Evolutionary conservation across 2,888 invertebrate genomes (phyloP).

Genomic region (Lydus trimaculatus): DNA sequence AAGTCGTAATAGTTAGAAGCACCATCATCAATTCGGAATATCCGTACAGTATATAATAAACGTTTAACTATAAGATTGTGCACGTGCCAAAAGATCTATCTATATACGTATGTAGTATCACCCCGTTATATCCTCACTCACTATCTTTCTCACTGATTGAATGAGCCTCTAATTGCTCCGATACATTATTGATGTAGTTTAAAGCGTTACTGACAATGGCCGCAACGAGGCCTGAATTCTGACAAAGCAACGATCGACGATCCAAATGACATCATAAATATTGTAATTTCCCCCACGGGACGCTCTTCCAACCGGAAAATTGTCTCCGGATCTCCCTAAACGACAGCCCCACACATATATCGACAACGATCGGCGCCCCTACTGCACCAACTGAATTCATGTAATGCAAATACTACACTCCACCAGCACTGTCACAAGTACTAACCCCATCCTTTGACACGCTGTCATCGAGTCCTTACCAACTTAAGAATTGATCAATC

Average conservation of each 20-base stretch:
- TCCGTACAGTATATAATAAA: constrained; percentile 8
- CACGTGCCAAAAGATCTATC: constrained; percentile 40
- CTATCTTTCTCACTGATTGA: constrained; percentile 36
- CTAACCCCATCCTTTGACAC: constrained; percentile 2
- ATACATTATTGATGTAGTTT: constrained; percentile 56
- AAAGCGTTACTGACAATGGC: constrained; percentile 48
- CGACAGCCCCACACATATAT: neutral
- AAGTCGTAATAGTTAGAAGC: constrained; percentile 27
- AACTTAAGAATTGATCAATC: constrained; percentile 1
- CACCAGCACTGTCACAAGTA: constrained; percentile 10
- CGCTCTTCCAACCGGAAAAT: constrained; percentile 49
- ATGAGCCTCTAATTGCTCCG: constrained; percentile 53
- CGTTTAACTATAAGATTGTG: constrained; percentile 29
- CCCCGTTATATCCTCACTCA: constrained; percentile 27
- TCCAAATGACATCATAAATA: constrained; percentile 59
- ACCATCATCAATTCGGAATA: constrained; percentile 22
- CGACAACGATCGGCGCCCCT: neutral
- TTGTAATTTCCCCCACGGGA: constrained; percentile 55
- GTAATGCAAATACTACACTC: constrained; percentile 5
- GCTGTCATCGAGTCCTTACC: neutral
- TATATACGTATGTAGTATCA: constrained; percentile 38
- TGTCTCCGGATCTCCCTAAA: constrained; percentile 42
- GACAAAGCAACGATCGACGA: constrained; percentile 52
- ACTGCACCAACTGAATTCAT: neutral
- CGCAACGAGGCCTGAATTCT: constrained; percentile 47